Percentiles rank a stretch among this genome's conserved stretches.
Evolutionary conservation across 1,140 invertebrate species (phyloP).

Genomic region (Chymomyza costata): DNA sequence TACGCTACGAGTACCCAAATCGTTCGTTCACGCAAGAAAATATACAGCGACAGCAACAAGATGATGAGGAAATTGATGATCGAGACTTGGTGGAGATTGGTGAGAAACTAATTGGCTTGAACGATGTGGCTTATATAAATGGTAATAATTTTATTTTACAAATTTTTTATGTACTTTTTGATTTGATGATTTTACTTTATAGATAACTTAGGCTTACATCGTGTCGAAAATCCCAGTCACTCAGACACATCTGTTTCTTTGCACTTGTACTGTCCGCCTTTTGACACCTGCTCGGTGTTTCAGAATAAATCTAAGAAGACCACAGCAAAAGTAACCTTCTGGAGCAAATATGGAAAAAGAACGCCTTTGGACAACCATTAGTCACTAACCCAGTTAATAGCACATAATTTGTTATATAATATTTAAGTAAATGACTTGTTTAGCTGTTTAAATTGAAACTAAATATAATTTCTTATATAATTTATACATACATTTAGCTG

Average conservation of each 20-base stretch:
- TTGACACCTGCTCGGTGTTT: conserved; percentile 91
- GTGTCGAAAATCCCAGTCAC: conserved; percentile 96
- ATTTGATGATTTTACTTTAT: conserved; percentile 9
- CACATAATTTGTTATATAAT: conserved; percentile 40
- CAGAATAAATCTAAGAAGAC: conserved; percentile 90
- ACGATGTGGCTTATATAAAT: conserved; percentile 96
- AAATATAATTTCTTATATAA: conserved; percentile 42
- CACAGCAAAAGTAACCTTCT: conserved; percentile 85
- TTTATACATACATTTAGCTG: conserved; percentile 39
- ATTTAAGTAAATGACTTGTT: too few species aligned
- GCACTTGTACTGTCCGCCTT: conserved; percentile 98
- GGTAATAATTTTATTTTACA: conserved; percentile 79
- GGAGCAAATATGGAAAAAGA: conserved; percentile 72
- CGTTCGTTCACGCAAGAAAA: conserved; percentile 20
- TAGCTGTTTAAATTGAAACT: too few species aligned
- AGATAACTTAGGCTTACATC: conserved; percentile 96
- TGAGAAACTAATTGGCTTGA: conserved; percentile 80
- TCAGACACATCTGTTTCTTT: conserved; percentile 91
- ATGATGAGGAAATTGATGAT: conserved; percentile 45
- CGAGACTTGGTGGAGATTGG: conserved; percentile 79
- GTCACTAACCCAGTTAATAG: conserved; percentile 4
- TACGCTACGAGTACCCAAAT: conserved; percentile 75
- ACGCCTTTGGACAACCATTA: conserved; percentile 54
- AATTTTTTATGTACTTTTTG: conserved; percentile 1
- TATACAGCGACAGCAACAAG: not conserved